These are phyloP conservation scores for Myotis daubentonii DNA, from an alignment of 2,797 vertebrate genomes.

Conservation along the genomic window DNA sequence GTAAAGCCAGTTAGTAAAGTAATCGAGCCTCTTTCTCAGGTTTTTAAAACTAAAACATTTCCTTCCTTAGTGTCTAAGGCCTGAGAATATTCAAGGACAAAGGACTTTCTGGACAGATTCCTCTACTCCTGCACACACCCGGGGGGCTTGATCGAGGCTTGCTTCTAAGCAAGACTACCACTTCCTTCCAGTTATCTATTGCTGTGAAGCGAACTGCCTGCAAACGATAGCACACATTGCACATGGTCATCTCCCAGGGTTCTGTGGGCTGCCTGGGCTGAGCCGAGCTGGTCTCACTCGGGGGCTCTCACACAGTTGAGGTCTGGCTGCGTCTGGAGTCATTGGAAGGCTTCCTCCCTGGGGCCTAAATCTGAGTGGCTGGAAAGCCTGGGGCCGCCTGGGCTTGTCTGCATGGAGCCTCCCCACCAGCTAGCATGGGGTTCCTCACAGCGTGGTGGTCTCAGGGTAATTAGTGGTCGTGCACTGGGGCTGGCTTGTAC, in stretches of 20 bases:
- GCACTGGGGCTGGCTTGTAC: background rate
- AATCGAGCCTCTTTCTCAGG: background rate
- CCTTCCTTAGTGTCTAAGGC: background rate
- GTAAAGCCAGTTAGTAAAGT: background rate
- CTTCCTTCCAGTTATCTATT: background rate
- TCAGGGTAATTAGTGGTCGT: background rate
- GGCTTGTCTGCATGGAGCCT: background rate
- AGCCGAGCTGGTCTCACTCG: background rate
- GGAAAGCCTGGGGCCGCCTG: background rate
- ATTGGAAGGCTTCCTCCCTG: background rate
- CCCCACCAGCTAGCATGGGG: background rate
- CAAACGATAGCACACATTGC: background rate
- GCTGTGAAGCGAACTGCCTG: background rate
- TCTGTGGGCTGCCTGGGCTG: background rate
- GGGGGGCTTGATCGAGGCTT: background rate
- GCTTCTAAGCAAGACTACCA: background rate
- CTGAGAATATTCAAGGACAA: background rate
- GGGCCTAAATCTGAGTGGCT: background rate
- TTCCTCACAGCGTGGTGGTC: background rate
- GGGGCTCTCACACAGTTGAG: background rate
- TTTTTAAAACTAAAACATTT: slow-evolving; percentile 18
- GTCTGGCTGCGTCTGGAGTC: background rate
- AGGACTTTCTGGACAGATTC: background rate
- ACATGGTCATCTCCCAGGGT: background rate
- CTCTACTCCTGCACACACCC: background rate